A percentile compares a stretch with the other conserved stretches of the same genome.
These are phyloP conservation scores for Rattus norvegicus DNA, from an alignment of 2,113 vertebrate species.

Conservation along the genomic window GRCr8 NC_086035.1:26907501-26908000, in stretches of 20 bases:
- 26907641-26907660: too few relatives aligned
- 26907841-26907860: background rate
- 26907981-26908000: background rate
- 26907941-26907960: background rate
- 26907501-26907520: background rate
- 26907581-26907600: background rate
- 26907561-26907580: background rate
- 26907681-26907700: background rate
- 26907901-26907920: background rate
- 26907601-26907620: background rate
- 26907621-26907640: background rate
- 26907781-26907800: background rate
- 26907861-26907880: background rate
- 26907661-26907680: background rate
- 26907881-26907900: background rate
- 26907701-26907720: background rate
- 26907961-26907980: background rate
- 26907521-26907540: background rate
- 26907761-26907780: background rate
- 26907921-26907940: background rate
- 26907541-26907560: background rate
- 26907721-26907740: background rate
- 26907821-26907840: background rate
- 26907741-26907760: background rate
- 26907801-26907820: too few relatives aligned